phyloP scores from a whole-genome alignment of 2,797 vertebrate genomes.

The Onychomys arenicola region DNA sequence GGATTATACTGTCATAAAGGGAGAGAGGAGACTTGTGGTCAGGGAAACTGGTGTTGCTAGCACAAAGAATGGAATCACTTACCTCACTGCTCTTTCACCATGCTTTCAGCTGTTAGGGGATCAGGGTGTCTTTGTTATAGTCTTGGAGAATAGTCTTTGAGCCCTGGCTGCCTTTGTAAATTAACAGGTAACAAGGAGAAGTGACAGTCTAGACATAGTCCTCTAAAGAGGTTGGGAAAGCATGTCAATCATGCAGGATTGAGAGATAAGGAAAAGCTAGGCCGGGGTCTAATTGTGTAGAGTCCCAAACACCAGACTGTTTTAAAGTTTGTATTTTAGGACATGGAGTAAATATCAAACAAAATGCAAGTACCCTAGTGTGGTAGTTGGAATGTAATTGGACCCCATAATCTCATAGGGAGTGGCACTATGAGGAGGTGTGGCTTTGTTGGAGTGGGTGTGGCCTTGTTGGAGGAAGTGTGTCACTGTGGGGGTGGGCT shows the following conservation, averaged over 20 bases:
- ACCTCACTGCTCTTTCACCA: not conserved
- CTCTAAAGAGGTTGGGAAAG: not conserved
- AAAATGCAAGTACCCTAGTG: not conserved
- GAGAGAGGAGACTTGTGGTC: slow-evolving; percentile 9
- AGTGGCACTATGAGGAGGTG: not conserved
- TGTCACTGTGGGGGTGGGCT: not conserved
- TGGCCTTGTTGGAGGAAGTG: not conserved
- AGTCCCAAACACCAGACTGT: not conserved
- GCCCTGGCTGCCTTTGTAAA: slow-evolving; percentile 27
- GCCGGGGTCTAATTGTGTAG: not conserved
- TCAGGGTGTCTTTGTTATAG: not conserved
- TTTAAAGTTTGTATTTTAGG: slow-evolving; percentile 22
- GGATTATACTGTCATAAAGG: not conserved
- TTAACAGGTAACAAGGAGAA: not conserved
- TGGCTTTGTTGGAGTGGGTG: not conserved
- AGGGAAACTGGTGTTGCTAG: not conserved
- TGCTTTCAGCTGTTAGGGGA: slow-evolving; percentile 16
- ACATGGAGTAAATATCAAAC: slow-evolving; percentile 22
- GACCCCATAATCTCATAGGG: not conserved
- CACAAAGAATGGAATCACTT: not conserved
- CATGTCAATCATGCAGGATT: not conserved
- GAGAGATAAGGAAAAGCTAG: not conserved
- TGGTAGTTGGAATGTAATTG: not conserved
- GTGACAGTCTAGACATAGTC: not conserved
- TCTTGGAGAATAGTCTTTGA: not conserved